Conservation (phyloP, 2,797 vertebrate species). For the Hypotaenidia philippensis region DNA sequence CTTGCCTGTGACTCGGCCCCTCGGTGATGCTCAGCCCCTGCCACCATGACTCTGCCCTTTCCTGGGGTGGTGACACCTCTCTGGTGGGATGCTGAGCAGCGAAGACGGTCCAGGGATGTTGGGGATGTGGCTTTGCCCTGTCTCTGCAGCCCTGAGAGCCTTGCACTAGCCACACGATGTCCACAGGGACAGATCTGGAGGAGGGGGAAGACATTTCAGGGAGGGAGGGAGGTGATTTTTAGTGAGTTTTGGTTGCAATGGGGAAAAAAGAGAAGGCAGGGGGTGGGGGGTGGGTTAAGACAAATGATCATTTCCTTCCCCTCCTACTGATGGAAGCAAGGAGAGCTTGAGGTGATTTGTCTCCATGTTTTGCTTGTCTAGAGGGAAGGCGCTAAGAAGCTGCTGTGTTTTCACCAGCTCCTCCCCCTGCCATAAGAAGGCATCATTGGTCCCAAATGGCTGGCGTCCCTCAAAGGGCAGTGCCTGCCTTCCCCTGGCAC, state of each 20-base stretch:
- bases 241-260: neutral
- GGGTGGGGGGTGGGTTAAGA: fast-evolving
- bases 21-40: neutral
- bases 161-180: fast-evolving
- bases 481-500: neutral
- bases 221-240: neutral
- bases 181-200: neutral
- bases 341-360: neutral
- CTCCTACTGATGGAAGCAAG: neutral
- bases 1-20: neutral
- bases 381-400: neutral
- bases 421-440: neutral
- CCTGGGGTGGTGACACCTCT: neutral
- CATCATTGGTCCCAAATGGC: neutral
- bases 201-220: neutral
- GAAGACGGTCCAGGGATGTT: neutral
- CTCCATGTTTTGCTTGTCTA: neutral
- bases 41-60: neutral
- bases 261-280: neutral
- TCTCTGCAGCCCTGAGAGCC: neutral
- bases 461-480: neutral
- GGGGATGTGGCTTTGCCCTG: neutral
- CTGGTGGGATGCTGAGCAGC: neutral
- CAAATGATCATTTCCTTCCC: neutral
- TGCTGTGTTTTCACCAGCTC: neutral